These are phyloP conservation scores for Drosophila neocordata DNA, from an alignment of 1,140 invertebrate genomes.

Conservation along the genomic window DNA sequence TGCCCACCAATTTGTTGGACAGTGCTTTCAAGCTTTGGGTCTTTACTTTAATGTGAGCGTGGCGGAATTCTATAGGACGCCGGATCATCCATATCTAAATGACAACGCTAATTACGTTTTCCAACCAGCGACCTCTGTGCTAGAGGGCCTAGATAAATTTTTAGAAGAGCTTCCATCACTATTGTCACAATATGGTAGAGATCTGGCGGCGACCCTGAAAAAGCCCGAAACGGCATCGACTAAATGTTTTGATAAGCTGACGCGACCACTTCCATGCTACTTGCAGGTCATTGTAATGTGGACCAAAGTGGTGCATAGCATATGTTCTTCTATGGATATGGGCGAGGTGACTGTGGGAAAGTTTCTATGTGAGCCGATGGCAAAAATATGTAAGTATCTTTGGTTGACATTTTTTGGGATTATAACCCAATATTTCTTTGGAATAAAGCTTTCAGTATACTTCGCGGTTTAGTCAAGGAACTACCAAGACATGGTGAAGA, in stretches of 20 bases:
- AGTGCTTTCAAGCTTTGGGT: slow-evolving; percentile 50
- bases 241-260: slow-evolving; percentile 24
- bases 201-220: not conserved
- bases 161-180: slow-evolving; percentile 22
- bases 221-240: not conserved
- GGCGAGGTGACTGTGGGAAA: slow-evolving; percentile 8
- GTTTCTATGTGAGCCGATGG: slow-evolving; percentile 49
- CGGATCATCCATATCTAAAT: slow-evolving; percentile 41
- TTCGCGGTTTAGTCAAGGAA: slow-evolving; percentile 40
- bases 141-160: slow-evolving; percentile 41
- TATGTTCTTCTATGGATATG: slow-evolving; percentile 18
- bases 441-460: slow-evolving; percentile 36
- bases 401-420: not conserved
- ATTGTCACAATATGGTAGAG: slow-evolving; percentile 2
- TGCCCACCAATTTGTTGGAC: slow-evolving; percentile 54
- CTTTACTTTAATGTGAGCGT: slow-evolving; percentile 43
- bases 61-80: slow-evolving; percentile 21
- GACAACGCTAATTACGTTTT: slow-evolving; percentile 55
- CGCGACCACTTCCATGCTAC: slow-evolving; percentile 46
- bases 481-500: slow-evolving; percentile 16
- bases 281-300: slow-evolving; percentile 36
- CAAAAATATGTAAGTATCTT: slow-evolving; percentile 45
- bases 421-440: not conserved
- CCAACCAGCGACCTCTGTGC: slow-evolving; percentile 15
- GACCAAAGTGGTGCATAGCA: slow-evolving; percentile 34